Evolutionary conservation across 2,113 vertebrate genomes (phyloP).

Genomic region (Labeo catla): DNA sequence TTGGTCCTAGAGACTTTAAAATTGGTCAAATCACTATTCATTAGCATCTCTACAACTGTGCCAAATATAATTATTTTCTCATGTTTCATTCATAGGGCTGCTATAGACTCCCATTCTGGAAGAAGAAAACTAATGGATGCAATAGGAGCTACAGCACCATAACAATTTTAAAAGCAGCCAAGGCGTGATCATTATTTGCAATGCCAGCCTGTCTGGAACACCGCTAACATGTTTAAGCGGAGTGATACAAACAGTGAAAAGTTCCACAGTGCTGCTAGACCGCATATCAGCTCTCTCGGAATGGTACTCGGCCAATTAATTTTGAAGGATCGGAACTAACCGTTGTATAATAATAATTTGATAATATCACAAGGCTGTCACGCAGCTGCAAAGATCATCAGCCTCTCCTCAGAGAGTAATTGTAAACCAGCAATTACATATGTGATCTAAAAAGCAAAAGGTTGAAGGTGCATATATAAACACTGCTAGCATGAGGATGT

Average conservation of each 20-base stretch:
- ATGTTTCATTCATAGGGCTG: too few species aligned
- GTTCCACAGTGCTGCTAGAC: not conserved
- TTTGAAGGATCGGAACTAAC: not conserved
- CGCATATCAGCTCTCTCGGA: not conserved
- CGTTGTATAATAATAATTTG: not conserved
- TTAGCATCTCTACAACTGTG: too few species aligned
- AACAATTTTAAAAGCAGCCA: too few species aligned
- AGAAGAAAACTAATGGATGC: too few species aligned
- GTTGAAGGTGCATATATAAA: not conserved
- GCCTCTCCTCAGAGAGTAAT: not conserved
- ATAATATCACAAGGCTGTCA: not conserved
- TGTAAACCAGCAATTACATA: not conserved
- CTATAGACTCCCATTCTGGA: too few species aligned
- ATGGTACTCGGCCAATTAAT: not conserved
- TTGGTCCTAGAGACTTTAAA: too few species aligned
- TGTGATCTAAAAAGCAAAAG: conserved; percentile 5
- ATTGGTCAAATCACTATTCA: too few species aligned
- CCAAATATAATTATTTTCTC: too few species aligned
- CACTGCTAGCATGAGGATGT: not conserved
- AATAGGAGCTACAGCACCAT: too few species aligned
- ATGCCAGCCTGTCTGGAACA: too few species aligned
- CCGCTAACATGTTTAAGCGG: not conserved
- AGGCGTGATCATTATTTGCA: too few species aligned
- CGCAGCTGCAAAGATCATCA: not conserved
- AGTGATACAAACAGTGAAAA: not conserved